Evolutionary conservation across 2,797 vertebrate genomes (phyloP).

Genomic region (Sylvilagus floridanus): DNA sequence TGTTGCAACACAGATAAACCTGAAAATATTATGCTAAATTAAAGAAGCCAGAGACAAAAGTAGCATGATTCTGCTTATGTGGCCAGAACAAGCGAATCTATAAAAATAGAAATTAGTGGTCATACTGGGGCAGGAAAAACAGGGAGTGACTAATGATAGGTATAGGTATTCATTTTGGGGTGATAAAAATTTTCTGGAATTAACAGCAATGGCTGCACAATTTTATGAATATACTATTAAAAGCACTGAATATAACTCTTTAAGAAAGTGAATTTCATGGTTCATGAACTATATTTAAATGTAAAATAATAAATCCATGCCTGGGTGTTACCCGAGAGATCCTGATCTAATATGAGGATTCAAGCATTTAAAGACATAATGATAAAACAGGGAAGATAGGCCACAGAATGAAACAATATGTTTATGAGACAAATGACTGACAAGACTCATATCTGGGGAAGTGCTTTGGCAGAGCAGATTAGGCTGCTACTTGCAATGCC

Average conservation of each 20-base stretch:
- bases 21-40: constrained; percentile 44
- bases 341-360: neutral
- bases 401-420: neutral
- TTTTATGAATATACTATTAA: constrained; percentile 37
- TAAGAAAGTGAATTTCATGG: neutral
- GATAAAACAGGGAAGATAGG: neutral
- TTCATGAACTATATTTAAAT: neutral
- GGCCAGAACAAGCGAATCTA: neutral
- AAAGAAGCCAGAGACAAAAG: constrained; percentile 36
- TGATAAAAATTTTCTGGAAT: constrained; percentile 42
- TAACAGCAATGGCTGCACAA: neutral
- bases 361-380: neutral
- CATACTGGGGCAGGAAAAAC: neutral
- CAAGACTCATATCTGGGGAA: neutral
- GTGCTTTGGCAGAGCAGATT: no score
- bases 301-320: constrained; percentile 3
- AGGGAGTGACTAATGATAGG: neutral
- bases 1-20: neutral
- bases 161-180: neutral
- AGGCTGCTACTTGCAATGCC: no score
- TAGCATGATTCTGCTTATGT: neutral
- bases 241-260: neutral
- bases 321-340: neutral
- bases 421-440: constrained; percentile 20
- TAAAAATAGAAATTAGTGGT: neutral